Conservation (phyloP, 2,888 invertebrate genomes). For the Idaea biselata region DNA sequence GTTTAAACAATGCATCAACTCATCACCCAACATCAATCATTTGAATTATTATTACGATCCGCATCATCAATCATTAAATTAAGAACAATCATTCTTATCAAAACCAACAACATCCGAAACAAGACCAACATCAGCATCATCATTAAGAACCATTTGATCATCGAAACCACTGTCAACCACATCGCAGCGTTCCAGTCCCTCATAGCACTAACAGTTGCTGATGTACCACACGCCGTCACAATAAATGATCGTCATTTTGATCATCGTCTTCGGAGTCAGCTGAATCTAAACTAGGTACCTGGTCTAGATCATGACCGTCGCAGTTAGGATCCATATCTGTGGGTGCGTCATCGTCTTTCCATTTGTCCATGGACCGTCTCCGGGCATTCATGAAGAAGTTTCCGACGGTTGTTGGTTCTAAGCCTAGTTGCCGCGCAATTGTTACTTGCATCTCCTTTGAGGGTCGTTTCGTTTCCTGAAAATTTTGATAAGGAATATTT, state of each 20-base stretch:
- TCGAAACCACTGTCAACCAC: slow-evolving; percentile 15
- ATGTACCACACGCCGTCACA: slow-evolving; percentile 75
- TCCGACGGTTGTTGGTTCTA: slow-evolving; percentile 98
- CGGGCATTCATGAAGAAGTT: slow-evolving; percentile 99
- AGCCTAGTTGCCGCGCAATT: slow-evolving; percentile 97
- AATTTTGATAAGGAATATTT: slow-evolving; percentile 22
- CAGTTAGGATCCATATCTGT: slow-evolving; percentile 75
- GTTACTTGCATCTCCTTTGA: slow-evolving; percentile 99
- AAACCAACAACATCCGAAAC: neutral
- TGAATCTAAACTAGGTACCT: slow-evolving; percentile 67
- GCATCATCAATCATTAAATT: neutral
- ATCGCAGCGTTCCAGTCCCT: slow-evolving; percentile 43
- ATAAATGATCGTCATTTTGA: slow-evolving; percentile 71
- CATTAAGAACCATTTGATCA: slow-evolving; percentile 14
- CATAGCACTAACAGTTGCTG: slow-evolving; percentile 75
- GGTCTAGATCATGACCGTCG: slow-evolving; percentile 76
- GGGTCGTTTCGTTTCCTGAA: slow-evolving; percentile 98
- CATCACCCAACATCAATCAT: neutral
- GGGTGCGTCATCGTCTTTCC: slow-evolving; percentile 95
- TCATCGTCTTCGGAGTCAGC: slow-evolving; percentile 73
- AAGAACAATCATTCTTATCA: neutral
- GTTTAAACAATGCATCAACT: too few species aligned
- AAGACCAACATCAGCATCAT: slow-evolving; percentile 8
- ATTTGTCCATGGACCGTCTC: slow-evolving; percentile 97
- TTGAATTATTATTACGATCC: neutral